A percentile compares a stretch with the other conserved stretches of the same genome.
Evolutionary conservation across 2,113 vertebrate species (phyloP).

Genomic region (Catagonus wagneri): DNA sequence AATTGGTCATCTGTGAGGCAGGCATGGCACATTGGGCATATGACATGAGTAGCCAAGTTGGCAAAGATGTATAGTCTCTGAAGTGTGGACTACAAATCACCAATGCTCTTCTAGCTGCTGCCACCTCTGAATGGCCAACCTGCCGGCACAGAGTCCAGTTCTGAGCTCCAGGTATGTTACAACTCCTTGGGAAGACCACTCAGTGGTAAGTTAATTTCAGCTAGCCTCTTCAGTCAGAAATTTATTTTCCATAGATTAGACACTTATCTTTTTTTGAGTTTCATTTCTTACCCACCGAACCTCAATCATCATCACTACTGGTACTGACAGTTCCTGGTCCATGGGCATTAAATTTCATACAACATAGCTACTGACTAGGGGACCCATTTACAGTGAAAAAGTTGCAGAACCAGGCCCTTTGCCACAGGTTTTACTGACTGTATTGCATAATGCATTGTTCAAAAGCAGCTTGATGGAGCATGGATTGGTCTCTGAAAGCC

Average conservation of each 20-base stretch:
- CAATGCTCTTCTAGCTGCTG: neutral
- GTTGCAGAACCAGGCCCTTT: rapidly evolving
- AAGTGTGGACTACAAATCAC: rapidly evolving
- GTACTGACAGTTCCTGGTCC: neutral
- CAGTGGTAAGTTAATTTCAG: neutral
- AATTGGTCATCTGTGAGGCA: neutral
- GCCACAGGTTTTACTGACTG: neutral
- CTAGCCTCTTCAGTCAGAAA: neutral
- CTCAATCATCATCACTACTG: neutral
- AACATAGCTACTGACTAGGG: neutral
- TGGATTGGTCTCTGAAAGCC: neutral
- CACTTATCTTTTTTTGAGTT: neutral
- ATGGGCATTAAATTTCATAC: neutral
- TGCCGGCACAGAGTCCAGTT: neutral
- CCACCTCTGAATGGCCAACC: neutral
- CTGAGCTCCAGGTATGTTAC: neutral
- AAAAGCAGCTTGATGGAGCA: neutral
- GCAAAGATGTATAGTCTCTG: neutral
- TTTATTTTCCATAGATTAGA: neutral
- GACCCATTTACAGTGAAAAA: neutral
- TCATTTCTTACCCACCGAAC: neutral
- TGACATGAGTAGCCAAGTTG: neutral
- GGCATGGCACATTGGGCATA: no score
- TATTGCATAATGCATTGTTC: neutral
- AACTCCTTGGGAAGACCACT: neutral